These are phyloP conservation scores for Miichthys miiuy DNA, from an alignment of 2,797 vertebrate species.

Conservation along the genomic window DNA sequence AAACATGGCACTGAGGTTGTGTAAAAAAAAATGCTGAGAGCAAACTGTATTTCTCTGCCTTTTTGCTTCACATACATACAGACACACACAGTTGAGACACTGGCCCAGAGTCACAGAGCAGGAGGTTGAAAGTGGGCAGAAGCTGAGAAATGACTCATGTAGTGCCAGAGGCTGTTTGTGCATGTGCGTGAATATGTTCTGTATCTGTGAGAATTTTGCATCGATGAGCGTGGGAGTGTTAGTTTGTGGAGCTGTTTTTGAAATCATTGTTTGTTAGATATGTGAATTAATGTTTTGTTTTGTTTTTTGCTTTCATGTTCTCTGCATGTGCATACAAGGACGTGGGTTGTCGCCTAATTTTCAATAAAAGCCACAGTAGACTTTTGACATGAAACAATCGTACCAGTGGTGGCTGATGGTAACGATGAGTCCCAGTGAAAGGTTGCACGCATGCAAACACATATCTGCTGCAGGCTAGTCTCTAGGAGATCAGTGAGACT, in stretches of 20 bases:
- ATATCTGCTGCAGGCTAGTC: not conserved
- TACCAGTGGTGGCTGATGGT: not conserved
- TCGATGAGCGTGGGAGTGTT: slow-evolving; percentile 33
- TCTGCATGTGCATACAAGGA: not conserved
- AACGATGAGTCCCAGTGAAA: not conserved
- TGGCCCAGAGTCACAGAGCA: slow-evolving; percentile 54
- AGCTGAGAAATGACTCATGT: slow-evolving; percentile 66
- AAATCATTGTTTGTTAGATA: slow-evolving; percentile 16
- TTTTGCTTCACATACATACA: slow-evolving; percentile 17
- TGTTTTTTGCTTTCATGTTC: not conserved
- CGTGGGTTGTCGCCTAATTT: slow-evolving; percentile 3
- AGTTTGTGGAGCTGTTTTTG: slow-evolving; percentile 30
- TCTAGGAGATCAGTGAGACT: slow-evolving; percentile 1
- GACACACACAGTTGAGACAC: slow-evolving; percentile 38
- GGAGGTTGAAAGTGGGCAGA: slow-evolving; percentile 69
- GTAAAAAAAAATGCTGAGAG: slow-evolving; percentile 28
- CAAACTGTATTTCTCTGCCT: slow-evolving; percentile 28
- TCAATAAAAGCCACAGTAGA: not conserved
- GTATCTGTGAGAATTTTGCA: slow-evolving; percentile 32
- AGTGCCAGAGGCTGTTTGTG: slow-evolving; percentile 42
- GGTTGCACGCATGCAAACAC: not conserved
- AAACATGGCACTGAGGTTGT: slow-evolving; percentile 47
- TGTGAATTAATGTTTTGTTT: slow-evolving; percentile 33
- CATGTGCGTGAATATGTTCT: slow-evolving; percentile 35
- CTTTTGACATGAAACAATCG: not conserved